Conservation (phyloP, 2,888 invertebrate genomes). For the Apamea epomidion region DNA sequence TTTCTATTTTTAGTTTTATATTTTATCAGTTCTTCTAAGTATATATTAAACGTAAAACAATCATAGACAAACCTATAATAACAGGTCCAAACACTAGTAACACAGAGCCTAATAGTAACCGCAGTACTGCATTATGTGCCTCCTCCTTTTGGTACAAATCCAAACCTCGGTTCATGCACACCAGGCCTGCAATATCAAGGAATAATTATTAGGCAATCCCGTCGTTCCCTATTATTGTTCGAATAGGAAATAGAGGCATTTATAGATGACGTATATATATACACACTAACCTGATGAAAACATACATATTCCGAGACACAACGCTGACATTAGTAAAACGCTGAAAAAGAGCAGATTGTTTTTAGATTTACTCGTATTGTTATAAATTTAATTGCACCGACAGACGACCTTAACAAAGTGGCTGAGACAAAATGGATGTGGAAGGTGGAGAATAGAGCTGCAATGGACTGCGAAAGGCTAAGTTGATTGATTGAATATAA, state of each 20-base stretch:
- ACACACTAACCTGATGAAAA: slow-evolving; percentile 49
- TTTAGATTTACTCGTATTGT: too few species aligned
- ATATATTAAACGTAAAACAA: slow-evolving; percentile 25
- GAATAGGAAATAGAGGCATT: neutral
- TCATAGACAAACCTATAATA: slow-evolving; percentile 38
- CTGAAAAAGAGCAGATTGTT: slow-evolving; percentile 44
- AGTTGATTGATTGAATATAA: neutral
- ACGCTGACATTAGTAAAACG: slow-evolving; percentile 50
- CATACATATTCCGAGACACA: slow-evolving; percentile 54
- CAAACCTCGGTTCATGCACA: slow-evolving; percentile 43
- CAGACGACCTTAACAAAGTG: neutral
- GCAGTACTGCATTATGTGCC: slow-evolving; percentile 53
- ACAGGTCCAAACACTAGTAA: slow-evolving; percentile 49
- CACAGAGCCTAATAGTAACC: slow-evolving; percentile 41
- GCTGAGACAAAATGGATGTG: neutral
- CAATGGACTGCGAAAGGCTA: neutral
- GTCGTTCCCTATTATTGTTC: slow-evolving; percentile 19
- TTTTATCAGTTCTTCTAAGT: slow-evolving; percentile 1
- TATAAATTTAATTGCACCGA: neutral
- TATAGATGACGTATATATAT: neutral
- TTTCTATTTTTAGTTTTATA: neutral
- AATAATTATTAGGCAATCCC: slow-evolving; percentile 40
- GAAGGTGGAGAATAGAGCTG: neutral
- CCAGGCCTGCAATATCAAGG: slow-evolving; percentile 46
- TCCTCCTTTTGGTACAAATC: slow-evolving; percentile 40